Conservation (phyloP, 1,140 invertebrate genomes). For the Anthonomus grandis region DNA sequence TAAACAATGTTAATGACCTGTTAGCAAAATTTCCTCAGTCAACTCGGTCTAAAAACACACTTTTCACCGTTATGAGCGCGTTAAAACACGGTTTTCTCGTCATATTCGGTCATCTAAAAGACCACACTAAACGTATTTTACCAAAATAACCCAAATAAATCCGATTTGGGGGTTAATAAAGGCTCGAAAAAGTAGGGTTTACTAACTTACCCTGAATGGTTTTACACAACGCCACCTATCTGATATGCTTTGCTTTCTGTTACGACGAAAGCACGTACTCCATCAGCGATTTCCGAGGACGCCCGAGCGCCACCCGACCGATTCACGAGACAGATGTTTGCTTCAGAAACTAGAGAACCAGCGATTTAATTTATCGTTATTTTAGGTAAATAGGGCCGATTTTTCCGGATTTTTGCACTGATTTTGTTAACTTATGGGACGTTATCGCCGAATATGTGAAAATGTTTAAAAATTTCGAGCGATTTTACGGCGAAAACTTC, state of each 20-base stretch:
- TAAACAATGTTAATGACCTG: slow-evolving; percentile 47
- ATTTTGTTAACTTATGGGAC: slow-evolving; percentile 24
- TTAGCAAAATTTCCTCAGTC: slow-evolving; percentile 43
- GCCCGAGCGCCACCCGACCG: slow-evolving; percentile 34
- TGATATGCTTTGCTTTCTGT: slow-evolving; percentile 40
- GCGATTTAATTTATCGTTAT: slow-evolving; percentile 12
- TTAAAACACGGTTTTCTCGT: slow-evolving; percentile 13
- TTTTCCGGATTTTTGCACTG: slow-evolving; percentile 31
- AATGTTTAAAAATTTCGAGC: slow-evolving; percentile 37
- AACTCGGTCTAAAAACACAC: slow-evolving; percentile 31
- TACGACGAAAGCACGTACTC: slow-evolving; percentile 45
- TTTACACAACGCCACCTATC: slow-evolving; percentile 45
- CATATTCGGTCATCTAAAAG: slow-evolving; percentile 6
- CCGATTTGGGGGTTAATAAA: slow-evolving; percentile 32
- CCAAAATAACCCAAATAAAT: slow-evolving; percentile 25
- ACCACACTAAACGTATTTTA: slow-evolving; percentile 13
- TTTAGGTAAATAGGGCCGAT: slow-evolving; percentile 22
- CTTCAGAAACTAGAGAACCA: slow-evolving; percentile 29
- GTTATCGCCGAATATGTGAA: slow-evolving; percentile 32
- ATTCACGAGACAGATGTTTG: slow-evolving; percentile 38
- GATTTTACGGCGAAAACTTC: slow-evolving; percentile 23
- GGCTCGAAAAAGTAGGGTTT: slow-evolving; percentile 39
- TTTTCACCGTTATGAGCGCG: slow-evolving; percentile 25
- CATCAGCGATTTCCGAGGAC: slow-evolving; percentile 35
- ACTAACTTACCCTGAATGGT: slow-evolving; percentile 43